These are phyloP conservation scores for Limulus polyphemus DNA, from an alignment of 2,888 invertebrate species.

Conservation along the genomic window DNA sequence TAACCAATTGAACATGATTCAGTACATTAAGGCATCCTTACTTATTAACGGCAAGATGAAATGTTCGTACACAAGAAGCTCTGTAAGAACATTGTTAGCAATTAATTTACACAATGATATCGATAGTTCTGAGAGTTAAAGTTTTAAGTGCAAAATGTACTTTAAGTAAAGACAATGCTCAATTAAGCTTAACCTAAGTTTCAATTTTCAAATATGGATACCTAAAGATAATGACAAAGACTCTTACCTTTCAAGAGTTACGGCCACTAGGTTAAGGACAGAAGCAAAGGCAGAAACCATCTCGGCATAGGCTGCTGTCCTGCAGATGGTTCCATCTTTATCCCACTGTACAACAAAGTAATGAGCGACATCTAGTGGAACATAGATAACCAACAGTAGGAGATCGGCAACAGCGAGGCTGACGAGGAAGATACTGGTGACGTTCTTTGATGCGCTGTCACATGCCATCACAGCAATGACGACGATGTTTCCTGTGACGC, in stretches of 20 bases:
- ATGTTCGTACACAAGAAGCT: too few relatives aligned
- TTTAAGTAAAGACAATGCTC: not conserved
- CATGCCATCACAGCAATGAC: constrained; percentile 39
- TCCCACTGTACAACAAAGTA: constrained; percentile 39
- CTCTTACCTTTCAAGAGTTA: constrained; percentile 43
- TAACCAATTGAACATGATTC: too few relatives aligned
- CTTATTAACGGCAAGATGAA: too few relatives aligned
- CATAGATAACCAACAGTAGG: constrained; percentile 39
- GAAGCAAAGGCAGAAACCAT: constrained; percentile 41
- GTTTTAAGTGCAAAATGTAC: constrained; percentile 1
- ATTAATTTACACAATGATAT: too few relatives aligned
- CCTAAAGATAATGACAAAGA: not conserved
- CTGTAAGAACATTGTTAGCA: too few relatives aligned
- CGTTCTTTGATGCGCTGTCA: constrained; percentile 35
- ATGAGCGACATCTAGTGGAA: constrained; percentile 39
- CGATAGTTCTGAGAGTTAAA: not conserved
- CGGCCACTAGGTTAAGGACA: constrained; percentile 42
- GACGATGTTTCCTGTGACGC: constrained; percentile 39
- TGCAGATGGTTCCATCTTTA: constrained; percentile 39
- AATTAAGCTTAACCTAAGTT: too few relatives aligned
- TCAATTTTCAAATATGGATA: constrained; percentile 4
- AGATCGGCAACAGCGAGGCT: constrained; percentile 40
- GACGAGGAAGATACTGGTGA: constrained; percentile 33
- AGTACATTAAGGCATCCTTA: too few relatives aligned
- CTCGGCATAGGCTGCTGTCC: constrained; percentile 40